Conservation (phyloP, 2,888 invertebrate species). For the Acrocera orbiculus region DNA sequence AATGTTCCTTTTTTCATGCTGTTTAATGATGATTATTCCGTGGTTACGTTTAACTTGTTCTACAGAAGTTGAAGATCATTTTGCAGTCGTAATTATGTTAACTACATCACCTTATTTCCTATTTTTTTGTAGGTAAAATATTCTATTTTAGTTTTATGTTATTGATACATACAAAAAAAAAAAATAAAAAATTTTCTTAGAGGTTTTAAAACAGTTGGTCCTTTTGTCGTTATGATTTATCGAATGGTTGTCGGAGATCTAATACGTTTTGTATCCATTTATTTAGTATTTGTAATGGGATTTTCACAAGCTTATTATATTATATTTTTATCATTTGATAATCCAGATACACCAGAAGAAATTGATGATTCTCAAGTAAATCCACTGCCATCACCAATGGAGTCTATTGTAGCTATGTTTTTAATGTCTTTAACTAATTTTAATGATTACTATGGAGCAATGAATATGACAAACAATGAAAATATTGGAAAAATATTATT, state of each 20-base stretch:
- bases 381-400: conserved; percentile 82
- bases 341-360: conserved; percentile 64
- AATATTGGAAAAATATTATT: conserved; percentile 81
- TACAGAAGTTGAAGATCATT: conserved; percentile 74
- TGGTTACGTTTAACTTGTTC: conserved; percentile 68
- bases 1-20: conserved; percentile 86
- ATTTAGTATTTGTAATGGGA: conserved; percentile 90
- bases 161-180: neutral
- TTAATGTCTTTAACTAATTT: conserved; percentile 96
- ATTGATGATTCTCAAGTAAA: conserved; percentile 66
- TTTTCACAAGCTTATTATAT: conserved; percentile 95
- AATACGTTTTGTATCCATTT: conserved; percentile 88
- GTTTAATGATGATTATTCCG: conserved; percentile 71
- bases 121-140: conserved; percentile 76
- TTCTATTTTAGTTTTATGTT: neutral
- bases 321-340: conserved; percentile 75
- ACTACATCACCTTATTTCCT: conserved; percentile 93
- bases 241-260: conserved; percentile 96
- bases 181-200: conserved; percentile 34
- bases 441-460: conserved; percentile 83
- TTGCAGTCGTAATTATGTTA: conserved; percentile 85
- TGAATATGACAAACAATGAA: conserved; percentile 76
- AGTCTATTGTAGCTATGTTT: conserved; percentile 95
- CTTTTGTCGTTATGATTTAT: conserved; percentile 99
- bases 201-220: conserved; percentile 94